Evolutionary conservation across 2,113 vertebrate species (phyloP), one percentile per base, ranked within the genome.

Genomic region (Rostratula benghalensis): DNA sequence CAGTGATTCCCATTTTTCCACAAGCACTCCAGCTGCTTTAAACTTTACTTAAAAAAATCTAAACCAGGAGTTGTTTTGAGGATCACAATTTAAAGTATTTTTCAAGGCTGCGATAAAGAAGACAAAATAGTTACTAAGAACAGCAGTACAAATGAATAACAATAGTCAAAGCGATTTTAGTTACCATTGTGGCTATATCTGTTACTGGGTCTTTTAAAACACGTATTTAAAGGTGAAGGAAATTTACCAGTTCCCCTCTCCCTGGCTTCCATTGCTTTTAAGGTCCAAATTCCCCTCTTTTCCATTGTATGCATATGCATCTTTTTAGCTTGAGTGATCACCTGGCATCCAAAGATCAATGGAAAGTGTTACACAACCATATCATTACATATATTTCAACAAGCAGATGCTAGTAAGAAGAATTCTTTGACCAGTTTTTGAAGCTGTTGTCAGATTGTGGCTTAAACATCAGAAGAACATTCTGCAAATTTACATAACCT

Each of bases 261-360:
- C 24, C 28, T 14, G 4, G 15, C 31, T 84, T 85, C 74, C 45
- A 13, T 30, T 37, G 39, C 69, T 93, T 92, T 85, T 78, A 71
- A 78, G 80, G 33, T 46, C 74, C 59, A 89, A 93, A 87, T 87
- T 89, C 45, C 41, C 45, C 8, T 39, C 39, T 60, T 91, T 94
- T n/a, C 70, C 78, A 85, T 94, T 95, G 93, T 95, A 91, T 92
- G 70, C 74, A 57, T 81, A 91, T 85, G 92, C 89, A 92, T 92
- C 94, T 94, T 93, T 96, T 94, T 94, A 91, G 92, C 81, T 95
- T 96, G 92, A 95, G 80, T 89, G 90, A 92, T 96, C 90, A 93
- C 94, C 88, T 93, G 94, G 94, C 92, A 96, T 95, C 53, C 69
- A 28, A 28, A 95, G 90, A 96, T 95, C 94, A 94, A 93, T 96